These are phyloP conservation scores for Pavo muticus DNA, from an alignment of 2,113 vertebrate genomes.

Conservation along the genomic window DNA sequence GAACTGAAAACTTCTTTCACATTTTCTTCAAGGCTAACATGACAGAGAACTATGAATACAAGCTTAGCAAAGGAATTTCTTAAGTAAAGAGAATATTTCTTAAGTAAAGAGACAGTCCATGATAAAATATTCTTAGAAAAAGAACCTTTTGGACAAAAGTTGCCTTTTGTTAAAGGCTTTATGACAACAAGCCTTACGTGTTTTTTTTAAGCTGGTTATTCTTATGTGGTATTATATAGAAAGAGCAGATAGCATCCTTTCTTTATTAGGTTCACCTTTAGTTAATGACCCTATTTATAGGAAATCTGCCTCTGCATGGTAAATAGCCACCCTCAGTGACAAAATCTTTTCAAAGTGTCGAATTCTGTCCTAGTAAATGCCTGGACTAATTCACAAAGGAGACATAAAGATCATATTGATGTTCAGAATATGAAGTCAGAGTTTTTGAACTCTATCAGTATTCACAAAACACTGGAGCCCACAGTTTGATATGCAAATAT, in stretches of 20 bases:
- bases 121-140: neutral
- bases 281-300: neutral
- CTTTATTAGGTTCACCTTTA: neutral
- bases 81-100: neutral
- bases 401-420: neutral
- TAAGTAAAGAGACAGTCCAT: neutral
- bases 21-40: neutral
- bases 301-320: neutral
- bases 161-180: neutral
- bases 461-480: neutral
- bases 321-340: neutral
- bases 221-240: neutral
- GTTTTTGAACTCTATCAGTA: neutral
- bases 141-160: neutral
- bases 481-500: neutral
- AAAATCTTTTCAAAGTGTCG: neutral
- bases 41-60: neutral
- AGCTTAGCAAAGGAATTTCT: neutral
- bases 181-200: neutral
- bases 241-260: neutral
- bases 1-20: neutral
- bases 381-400: neutral
- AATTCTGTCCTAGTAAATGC: neutral
- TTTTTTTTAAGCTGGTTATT: neutral
- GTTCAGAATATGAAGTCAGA: neutral